phyloP scores from a whole-genome alignment of 2,797 vertebrate species.

The Netta rufina region DNA sequence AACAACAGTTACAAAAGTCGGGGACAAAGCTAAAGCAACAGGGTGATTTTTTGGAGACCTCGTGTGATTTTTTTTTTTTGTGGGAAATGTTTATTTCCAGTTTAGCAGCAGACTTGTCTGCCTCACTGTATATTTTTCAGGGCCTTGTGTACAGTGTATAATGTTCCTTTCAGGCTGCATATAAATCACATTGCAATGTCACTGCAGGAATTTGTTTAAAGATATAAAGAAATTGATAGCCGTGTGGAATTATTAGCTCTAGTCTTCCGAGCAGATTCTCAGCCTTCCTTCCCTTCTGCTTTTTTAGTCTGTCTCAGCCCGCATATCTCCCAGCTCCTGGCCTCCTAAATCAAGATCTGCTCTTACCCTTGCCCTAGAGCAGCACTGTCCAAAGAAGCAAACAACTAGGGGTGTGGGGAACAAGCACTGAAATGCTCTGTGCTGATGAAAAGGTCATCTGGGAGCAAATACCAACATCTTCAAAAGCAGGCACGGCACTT shows the following conservation, averaged over 20 bases:
- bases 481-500: background rate
- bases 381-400: background rate
- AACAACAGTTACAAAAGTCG: background rate
- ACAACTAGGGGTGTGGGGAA: background rate
- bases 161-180: slow-evolving; percentile 1
- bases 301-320: slow-evolving; percentile 4
- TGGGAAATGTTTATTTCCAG: background rate
- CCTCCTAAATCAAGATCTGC: slow-evolving; percentile 12
- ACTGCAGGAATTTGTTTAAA: slow-evolving; percentile 59
- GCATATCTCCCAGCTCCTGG: background rate
- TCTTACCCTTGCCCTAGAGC: background rate
- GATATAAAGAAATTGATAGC: slow-evolving; percentile 34
- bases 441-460: background rate
- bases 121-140: background rate
- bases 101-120: background rate
- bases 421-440: background rate
- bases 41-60: background rate
- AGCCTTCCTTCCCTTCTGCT: slow-evolving; percentile 16
- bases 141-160: background rate
- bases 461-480: background rate
- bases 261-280: slow-evolving; percentile 14
- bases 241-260: background rate
- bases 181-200: slow-evolving; percentile 45
- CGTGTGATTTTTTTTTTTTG: background rate
- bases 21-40: background rate